A percentile compares a stretch with the other conserved stretches of the same genome.
These are phyloP conservation scores for Polypedilum pembai DNA, from an alignment of 1,140 invertebrate species.

Conservation along the genomic window DNA sequence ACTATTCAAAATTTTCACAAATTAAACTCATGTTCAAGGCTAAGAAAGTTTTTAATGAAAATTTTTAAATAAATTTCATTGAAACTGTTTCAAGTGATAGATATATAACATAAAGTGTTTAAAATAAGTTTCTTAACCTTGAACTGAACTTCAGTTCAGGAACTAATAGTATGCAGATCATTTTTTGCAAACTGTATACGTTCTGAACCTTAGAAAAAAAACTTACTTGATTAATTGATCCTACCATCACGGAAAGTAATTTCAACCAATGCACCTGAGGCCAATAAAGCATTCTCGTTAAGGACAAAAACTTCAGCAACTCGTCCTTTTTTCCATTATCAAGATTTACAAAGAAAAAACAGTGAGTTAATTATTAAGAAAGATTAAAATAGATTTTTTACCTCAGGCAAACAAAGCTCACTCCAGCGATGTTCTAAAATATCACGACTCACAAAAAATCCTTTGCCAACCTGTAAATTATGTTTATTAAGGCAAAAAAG, in stretches of 20 bases:
- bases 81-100: too few relatives aligned
- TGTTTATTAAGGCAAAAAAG: background rate
- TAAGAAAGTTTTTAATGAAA: too few relatives aligned
- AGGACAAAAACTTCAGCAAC: conserved; percentile 30
- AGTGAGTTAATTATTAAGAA: too few relatives aligned
- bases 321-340: conserved; percentile 30
- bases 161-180: too few relatives aligned
- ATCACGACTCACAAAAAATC: conserved; percentile 40
- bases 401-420: conserved; percentile 47
- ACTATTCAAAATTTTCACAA: background rate
- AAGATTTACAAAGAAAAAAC: too few relatives aligned
- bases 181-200: too few relatives aligned
- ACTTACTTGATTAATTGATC: conserved; percentile 30
- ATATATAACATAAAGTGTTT: too few relatives aligned
- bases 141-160: too few relatives aligned
- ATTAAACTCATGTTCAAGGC: too few relatives aligned
- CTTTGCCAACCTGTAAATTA: conserved; percentile 44
- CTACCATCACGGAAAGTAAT: conserved; percentile 31
- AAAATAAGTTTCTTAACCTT: too few relatives aligned
- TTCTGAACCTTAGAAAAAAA: too few relatives aligned
- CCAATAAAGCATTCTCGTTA: conserved; percentile 31
- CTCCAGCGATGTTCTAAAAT: conserved; percentile 54
- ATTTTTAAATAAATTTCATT: too few relatives aligned
- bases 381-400: background rate
- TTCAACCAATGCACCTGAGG: conserved; percentile 31